Conservation (phyloP, 2,113 vertebrate genomes). For the Takifugu flavidus region DNA sequence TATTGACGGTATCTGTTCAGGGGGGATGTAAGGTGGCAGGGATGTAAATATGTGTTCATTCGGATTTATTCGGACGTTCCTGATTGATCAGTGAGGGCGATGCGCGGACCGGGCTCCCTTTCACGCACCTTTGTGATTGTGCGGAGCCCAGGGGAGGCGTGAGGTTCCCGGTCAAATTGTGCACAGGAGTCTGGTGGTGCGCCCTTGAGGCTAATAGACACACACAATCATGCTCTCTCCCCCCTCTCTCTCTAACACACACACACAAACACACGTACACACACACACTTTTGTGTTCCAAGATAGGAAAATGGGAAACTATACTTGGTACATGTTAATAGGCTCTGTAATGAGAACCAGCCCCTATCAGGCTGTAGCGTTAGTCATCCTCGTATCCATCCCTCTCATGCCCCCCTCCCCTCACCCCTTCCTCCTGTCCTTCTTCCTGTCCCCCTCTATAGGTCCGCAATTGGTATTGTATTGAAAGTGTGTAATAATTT, state of each 20-base stretch:
- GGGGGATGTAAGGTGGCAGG: too few species aligned
- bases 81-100: too few species aligned
- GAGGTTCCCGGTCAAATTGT: constrained; percentile 46
- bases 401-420: constrained; percentile 4
- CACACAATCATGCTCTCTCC: not conserved
- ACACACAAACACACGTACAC: too few species aligned
- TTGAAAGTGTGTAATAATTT: constrained; percentile 62
- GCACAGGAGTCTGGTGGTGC: constrained; percentile 45
- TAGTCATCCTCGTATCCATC: constrained; percentile 60
- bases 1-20: not conserved
- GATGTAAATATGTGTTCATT: too few species aligned
- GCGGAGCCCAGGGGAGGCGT: constrained; percentile 27
- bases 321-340: constrained; percentile 70
- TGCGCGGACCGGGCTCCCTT: too few species aligned
- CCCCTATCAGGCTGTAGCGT: constrained; percentile 70
- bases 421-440: not conserved
- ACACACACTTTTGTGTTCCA: too few species aligned
- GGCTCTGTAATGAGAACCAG: constrained; percentile 69
- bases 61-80: too few species aligned
- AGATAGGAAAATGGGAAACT: constrained; percentile 28
- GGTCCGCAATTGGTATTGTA: constrained; percentile 62
- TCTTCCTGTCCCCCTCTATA: constrained; percentile 33
- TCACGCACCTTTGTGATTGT: not conserved
- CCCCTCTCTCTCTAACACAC: too few species aligned
- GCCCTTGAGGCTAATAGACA: constrained; percentile 29